Percentiles rank a stretch among this genome's conserved stretches.
These are phyloP conservation scores for Pogonus chalceus DNA, from an alignment of 1,140 invertebrate species.

Conservation along the genomic window DNA sequence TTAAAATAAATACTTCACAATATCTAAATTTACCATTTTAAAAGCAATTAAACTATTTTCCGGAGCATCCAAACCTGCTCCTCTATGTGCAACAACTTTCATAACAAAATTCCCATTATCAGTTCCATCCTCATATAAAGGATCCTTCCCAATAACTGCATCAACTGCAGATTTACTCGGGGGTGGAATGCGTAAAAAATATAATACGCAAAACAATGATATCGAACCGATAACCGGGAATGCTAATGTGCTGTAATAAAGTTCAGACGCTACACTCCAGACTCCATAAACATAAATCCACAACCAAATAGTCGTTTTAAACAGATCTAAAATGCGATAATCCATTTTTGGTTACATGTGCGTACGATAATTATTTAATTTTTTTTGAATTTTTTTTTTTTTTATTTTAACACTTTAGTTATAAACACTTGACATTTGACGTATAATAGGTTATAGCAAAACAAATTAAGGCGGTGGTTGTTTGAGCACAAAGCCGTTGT, in stretches of 20 bases:
- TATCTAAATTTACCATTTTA: constrained; percentile 45
- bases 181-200: constrained; percentile 28
- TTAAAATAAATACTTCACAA: constrained; percentile 6
- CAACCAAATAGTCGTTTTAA: neutral
- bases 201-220: constrained; percentile 17
- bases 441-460: neutral
- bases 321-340: neutral
- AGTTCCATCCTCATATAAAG: constrained; percentile 23
- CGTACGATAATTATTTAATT: neutral
- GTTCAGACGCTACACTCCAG: constrained; percentile 13
- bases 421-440: neutral
- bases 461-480: too few relatives aligned
- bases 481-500: too few relatives aligned
- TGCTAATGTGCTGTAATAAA: constrained; percentile 24
- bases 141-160: constrained; percentile 38
- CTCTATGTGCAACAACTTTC: constrained; percentile 53
- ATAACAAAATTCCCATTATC: constrained; percentile 35
- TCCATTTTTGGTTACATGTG: neutral
- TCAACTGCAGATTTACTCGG: constrained; percentile 30
- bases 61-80: constrained; percentile 58
- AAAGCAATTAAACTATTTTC: constrained; percentile 63
- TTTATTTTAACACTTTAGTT: neutral
- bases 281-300: constrained; percentile 13
- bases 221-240: constrained; percentile 22
- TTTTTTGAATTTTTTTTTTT: neutral